Evolutionary conservation across 37 sponge, comb jelly and placozoan genomes (phyloP).

Genomic region (Hexactinellida sp.): DNA sequence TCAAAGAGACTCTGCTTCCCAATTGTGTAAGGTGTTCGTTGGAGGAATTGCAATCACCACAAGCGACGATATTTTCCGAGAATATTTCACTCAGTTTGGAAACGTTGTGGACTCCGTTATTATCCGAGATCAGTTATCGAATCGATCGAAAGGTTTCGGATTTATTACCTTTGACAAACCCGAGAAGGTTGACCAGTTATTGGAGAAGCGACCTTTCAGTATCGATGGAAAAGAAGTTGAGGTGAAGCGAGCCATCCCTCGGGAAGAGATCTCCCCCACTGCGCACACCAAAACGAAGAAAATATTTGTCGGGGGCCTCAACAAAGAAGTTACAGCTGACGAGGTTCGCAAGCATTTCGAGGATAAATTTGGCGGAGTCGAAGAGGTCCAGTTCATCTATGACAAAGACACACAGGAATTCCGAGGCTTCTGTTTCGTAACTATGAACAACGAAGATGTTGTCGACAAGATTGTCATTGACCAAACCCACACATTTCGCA

Average conservation of each 20-base stretch:
- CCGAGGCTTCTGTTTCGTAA: slow-evolving; percentile 6
- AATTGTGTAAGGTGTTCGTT: slow-evolving; percentile 16
- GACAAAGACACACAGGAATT: neutral
- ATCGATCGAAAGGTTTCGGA: slow-evolving; percentile 19
- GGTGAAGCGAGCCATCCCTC: neutral
- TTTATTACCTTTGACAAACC: slow-evolving; percentile 9
- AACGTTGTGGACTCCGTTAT: neutral
- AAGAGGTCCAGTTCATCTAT: slow-evolving; percentile 13
- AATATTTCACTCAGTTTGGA: neutral
- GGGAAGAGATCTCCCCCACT: neutral
- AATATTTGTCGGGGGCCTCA: neutral
- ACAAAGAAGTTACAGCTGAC: neutral
- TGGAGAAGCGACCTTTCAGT: slow-evolving; percentile 7
- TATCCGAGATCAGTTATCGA: neutral
- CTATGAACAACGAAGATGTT: neutral
- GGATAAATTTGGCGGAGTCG: neutral
- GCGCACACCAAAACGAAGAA: slow-evolving; percentile 14
- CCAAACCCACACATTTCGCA: neutral
- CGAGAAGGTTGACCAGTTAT: neutral
- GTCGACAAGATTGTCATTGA: slow-evolving; percentile 4
- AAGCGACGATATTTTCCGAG: neutral
- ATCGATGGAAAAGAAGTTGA: slow-evolving; percentile 13
- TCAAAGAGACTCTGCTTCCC: neutral
- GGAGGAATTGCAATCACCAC: slow-evolving; percentile 1
- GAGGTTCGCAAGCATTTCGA: neutral